phyloP scores from a whole-genome alignment of 2,888 invertebrate genomes.

The Mesorhabditis sp. region DNA sequence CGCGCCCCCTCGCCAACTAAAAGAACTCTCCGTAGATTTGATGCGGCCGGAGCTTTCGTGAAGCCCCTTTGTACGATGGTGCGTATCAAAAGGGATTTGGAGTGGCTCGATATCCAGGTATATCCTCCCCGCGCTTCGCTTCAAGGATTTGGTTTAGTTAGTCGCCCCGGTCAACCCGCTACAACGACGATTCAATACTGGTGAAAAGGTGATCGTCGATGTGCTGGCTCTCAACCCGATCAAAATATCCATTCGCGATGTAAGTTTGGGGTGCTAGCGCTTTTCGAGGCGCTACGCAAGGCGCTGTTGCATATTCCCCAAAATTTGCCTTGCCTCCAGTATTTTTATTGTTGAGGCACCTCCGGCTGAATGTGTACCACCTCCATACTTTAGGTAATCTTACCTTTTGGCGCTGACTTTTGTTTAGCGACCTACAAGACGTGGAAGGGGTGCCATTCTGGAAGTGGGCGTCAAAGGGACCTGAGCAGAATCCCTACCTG shows the following conservation, averaged over 20 bases:
- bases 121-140: not conserved
- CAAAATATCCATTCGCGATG: not conserved
- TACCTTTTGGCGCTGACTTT: not conserved
- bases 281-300: not conserved
- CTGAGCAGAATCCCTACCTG: not conserved
- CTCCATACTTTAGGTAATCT: constrained; percentile 2
- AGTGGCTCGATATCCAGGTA: constrained; percentile 1
- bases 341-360: constrained; percentile 3
- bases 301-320: not conserved
- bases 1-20: too few species aligned
- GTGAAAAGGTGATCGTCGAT: constrained; percentile 2
- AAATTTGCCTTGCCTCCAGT: not conserved
- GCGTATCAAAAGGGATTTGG: not conserved
- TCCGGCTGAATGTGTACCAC: constrained; percentile 2
- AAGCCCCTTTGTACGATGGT: not conserved
- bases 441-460: not conserved
- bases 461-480: not conserved
- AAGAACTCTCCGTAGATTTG: not conserved
- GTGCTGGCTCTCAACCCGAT: not conserved
- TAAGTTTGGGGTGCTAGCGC: not conserved
- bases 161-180: not conserved
- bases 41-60: constrained; percentile 3
- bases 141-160: not conserved
- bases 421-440: not conserved
- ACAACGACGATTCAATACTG: not conserved